These are phyloP conservation scores for Taxidea taxus DNA, from an alignment of 2,113 vertebrate genomes.

Conservation along the genomic window DNA sequence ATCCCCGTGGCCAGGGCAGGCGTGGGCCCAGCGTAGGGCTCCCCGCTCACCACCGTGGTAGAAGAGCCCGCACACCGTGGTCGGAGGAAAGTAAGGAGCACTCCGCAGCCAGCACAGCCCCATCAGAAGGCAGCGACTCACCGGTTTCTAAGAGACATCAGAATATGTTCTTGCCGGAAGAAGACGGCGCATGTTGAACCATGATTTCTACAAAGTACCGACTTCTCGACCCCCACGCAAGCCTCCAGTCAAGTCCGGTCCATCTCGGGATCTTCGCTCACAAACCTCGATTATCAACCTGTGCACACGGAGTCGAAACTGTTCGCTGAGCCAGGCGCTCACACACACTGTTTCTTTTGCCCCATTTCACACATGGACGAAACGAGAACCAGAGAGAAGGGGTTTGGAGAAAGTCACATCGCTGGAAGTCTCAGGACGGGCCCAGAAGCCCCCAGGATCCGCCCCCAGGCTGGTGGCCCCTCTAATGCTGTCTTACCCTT, in stretches of 20 bases:
- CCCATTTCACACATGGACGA: background rate
- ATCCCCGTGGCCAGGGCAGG: fast-evolving
- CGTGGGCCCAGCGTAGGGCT: background rate
- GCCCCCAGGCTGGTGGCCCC: too few species aligned
- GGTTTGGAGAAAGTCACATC: fast-evolving
- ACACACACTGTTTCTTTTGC: fast-evolving
- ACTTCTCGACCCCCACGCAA: fast-evolving
- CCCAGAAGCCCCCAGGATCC: too few species aligned
- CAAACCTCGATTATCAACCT: fast-evolving
- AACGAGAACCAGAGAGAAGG: background rate
- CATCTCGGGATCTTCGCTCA: background rate
- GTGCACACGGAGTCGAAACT: fast-evolving
- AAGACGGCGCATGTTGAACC: fast-evolving
- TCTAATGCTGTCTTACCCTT: fast-evolving
- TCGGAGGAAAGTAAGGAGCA: background rate
- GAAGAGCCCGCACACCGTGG: fast-evolving
- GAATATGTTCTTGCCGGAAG: fast-evolving
- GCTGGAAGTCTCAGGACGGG: fast-evolving
- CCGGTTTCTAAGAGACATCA: background rate
- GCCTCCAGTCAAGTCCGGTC: fast-evolving
- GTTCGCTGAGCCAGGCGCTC: background rate
- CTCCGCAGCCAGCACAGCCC: background rate
- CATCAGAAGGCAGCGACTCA: background rate
- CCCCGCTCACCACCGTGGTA: background rate
- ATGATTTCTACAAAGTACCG: fast-evolving